Conservation (phyloP, 2,113 vertebrate genomes). For the Puffinus mauretanicus region DNA sequence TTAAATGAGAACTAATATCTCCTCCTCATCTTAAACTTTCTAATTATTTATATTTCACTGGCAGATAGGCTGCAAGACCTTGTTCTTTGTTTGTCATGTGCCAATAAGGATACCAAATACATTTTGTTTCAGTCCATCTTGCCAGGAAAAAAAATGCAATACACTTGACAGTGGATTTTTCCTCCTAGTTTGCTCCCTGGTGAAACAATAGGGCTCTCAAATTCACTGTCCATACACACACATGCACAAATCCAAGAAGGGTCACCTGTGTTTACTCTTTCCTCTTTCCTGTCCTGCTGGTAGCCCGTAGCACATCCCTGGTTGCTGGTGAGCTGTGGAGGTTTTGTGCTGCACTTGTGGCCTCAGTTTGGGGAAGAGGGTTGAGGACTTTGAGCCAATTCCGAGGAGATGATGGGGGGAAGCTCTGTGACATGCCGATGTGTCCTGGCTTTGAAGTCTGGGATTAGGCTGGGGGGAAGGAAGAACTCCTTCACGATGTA, state of each 20-base stretch:
- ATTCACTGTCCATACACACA: accelerated
- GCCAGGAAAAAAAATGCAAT: background rate
- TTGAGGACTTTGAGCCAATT: background rate
- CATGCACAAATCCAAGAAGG: background rate
- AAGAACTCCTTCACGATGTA: background rate
- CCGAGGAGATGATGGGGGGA: background rate
- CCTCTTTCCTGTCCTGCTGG: background rate
- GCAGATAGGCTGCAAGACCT: background rate
- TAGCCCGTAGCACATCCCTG: background rate
- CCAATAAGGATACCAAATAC: background rate
- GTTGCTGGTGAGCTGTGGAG: background rate
- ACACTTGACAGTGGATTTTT: background rate
- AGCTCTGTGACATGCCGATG: background rate
- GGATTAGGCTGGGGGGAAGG: background rate
- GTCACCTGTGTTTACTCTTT: background rate
- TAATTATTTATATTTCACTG: background rate
- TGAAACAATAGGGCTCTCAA: background rate
- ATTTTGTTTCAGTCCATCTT: background rate
- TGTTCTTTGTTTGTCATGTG: background rate
- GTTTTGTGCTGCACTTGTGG: background rate
- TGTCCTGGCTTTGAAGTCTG: background rate
- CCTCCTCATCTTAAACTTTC: background rate
- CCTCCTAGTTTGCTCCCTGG: background rate
- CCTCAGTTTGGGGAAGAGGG: background rate
- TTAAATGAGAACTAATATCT: background rate